Base-by-base conservation (phyloP, 2,888 invertebrate genomes). In the Sesia apiformis region DNA sequence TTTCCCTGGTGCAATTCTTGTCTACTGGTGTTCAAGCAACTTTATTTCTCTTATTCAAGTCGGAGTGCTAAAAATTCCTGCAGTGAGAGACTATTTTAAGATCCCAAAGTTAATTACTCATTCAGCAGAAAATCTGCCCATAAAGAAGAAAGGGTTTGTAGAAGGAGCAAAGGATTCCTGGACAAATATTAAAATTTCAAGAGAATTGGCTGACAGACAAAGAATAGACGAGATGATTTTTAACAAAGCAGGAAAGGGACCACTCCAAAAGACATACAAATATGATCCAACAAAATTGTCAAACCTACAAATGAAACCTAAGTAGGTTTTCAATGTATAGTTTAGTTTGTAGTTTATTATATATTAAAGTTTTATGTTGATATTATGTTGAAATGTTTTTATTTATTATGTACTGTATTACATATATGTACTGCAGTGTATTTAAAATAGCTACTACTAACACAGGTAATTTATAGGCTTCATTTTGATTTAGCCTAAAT, bases 11-110 rank as follows among this genome's bases (percentile, higher is more conserved):
- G 97, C 95, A 0, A 94, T 98, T 70, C 89, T 97, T 50, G 93
- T 94, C 41, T 98, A 98, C 74, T 98, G 98, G 98, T 91, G 93
- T 8, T 93, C 96, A 39, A 95, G 94, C 64, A 98, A 98, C 78
- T 91, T 95, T 51, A 93, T 97, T 60, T 97, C 97, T 0, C 78
- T 98, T 3, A 60, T 90, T 0, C 97, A 98, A 93, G 96, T 95
- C 4, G 92, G 93, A 5, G 54, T 97, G 54, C 80, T 98, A 7
- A 94, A 91, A 81, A 90, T 95, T 59, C 95, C 96, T 5, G 76
- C 84, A 39, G 93, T 98, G 0, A 90, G 96, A 66, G 87, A 91
- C 1, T 94, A 92, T 67, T 95, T 96, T 58, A 93, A 94, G 57
- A 97, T 98, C 56, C 94, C 94, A 3, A 83, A 82, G 56, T 62